phyloP scores from a whole-genome alignment of 2,113 vertebrate species.

The Hypocryptadius cinnamomeus region DNA sequence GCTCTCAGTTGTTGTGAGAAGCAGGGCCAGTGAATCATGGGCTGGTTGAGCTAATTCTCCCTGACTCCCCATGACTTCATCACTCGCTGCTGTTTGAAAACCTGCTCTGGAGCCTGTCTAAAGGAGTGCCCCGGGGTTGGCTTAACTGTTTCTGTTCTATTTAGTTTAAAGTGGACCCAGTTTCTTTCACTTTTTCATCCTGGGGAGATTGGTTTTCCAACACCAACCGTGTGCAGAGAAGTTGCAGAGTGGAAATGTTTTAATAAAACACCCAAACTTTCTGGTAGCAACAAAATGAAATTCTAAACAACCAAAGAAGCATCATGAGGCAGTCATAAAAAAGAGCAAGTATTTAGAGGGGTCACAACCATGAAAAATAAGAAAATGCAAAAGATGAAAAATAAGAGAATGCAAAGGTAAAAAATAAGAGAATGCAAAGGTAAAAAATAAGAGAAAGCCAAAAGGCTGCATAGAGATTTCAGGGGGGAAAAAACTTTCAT shows the following conservation, averaged over 20 bases:
- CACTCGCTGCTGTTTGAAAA: not conserved
- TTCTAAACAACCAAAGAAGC: not conserved
- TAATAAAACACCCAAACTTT: not conserved
- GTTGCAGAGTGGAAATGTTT: not conserved
- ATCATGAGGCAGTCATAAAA: not conserved
- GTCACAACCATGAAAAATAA: not conserved
- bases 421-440: not conserved
- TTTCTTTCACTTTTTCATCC: not conserved
- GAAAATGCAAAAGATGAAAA: not conserved
- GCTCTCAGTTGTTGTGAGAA: not conserved
- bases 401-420: too few species aligned
- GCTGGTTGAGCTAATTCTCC: slow-evolving; percentile 4
- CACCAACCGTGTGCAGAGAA: not conserved
- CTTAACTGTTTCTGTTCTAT: slow-evolving; percentile 49
- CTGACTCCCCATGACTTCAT: slow-evolving; percentile 45
- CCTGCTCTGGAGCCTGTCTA: not conserved
- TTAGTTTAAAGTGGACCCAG: not conserved
- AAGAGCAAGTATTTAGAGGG: not conserved
- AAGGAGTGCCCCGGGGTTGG: slow-evolving; percentile 26
- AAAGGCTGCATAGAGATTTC: not conserved
- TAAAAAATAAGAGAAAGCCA: not conserved
- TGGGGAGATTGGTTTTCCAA: not conserved
- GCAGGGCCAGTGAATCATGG: slow-evolving; percentile 9
- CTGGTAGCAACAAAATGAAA: not conserved
- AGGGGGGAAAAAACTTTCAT: not conserved